Evolutionary conservation across 37 sponge, comb jelly and placozoan genomes (phyloP).

Genomic region (Lycopodina hypogea): DNA sequence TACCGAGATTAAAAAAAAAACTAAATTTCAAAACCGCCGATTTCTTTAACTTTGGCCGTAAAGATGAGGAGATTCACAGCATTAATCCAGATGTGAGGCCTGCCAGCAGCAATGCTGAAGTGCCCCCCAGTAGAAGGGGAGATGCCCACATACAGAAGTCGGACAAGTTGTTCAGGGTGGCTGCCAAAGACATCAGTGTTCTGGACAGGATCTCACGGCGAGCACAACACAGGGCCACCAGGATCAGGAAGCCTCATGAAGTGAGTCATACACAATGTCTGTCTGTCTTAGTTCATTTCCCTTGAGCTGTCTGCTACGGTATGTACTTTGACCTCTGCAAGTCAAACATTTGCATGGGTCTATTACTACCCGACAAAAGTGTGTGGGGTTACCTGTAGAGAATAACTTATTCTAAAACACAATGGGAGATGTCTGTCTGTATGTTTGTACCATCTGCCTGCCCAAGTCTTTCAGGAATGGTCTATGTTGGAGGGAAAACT

Average conservation of each 20-base stretch:
- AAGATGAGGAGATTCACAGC: background rate
- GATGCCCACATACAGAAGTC: slow-evolving; percentile 1
- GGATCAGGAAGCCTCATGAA: slow-evolving; percentile 55
- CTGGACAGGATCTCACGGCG: slow-evolving; percentile 38
- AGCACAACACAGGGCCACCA: background rate
- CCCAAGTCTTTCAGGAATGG: too few species aligned
- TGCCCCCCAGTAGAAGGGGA: too few species aligned
- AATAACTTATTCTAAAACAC: too few species aligned
- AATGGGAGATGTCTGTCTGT: too few species aligned
- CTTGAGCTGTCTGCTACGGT: too few species aligned
- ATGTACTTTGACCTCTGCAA: too few species aligned
- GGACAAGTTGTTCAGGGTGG: slow-evolving; percentile 14
- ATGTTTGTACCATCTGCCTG: too few species aligned
- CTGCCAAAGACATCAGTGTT: slow-evolving; percentile 35
- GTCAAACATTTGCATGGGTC: too few species aligned
- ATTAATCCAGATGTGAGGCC: background rate
- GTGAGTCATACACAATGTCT: background rate
- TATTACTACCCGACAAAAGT: too few species aligned
- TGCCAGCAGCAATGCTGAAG: too few species aligned
- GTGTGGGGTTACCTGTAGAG: too few species aligned
- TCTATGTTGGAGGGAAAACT: too few species aligned
- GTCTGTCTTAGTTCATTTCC: background rate
- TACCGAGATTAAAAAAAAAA: background rate
- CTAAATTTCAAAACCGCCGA: background rate
- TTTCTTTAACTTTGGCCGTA: background rate